phyloP scores from a whole-genome alignment of 1,140 invertebrate species.

The Calliphora vicina region DNA sequence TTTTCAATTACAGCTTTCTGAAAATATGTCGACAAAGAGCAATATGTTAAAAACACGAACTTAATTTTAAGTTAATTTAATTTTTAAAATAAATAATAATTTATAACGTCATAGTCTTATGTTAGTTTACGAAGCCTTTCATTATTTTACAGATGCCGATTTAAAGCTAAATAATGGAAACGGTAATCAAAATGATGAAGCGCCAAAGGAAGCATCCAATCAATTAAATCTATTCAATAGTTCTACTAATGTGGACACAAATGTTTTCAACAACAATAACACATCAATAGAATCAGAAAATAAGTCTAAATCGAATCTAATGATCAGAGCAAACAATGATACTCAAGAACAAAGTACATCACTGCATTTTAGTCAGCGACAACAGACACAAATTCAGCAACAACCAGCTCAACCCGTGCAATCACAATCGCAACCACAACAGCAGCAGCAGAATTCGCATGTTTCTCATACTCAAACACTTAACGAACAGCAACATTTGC shows the following conservation, averaged over 20 bases:
- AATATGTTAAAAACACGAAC: too few species aligned
- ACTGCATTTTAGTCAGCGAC: neutral
- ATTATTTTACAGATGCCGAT: neutral
- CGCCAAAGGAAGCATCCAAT: conserved; percentile 4
- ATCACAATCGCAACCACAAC: conserved; percentile 21
- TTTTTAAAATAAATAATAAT: too few species aligned
- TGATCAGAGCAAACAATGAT: conserved; percentile 15
- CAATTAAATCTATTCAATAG: conserved; percentile 16
- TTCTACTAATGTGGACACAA: neutral
- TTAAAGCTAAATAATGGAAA: neutral
- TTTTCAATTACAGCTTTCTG: too few species aligned
- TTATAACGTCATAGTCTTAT: too few species aligned
- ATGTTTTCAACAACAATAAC: neutral
- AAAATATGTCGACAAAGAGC: too few species aligned
- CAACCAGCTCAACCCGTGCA: conserved; percentile 15
- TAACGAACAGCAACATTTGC: conserved; percentile 23
- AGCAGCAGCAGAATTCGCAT: conserved; percentile 28
- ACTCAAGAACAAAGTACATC: conserved; percentile 1
- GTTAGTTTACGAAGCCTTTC: too few species aligned
- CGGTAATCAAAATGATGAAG: neutral
- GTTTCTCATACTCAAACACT: conserved; percentile 29
- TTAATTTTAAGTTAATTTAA: too few species aligned
- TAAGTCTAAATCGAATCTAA: neutral
- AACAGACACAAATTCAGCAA: conserved; percentile 25
- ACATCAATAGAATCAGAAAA: neutral